phyloP scores from a whole-genome alignment of 2,888 invertebrate genomes.

The Eupithecia inturbata region DNA sequence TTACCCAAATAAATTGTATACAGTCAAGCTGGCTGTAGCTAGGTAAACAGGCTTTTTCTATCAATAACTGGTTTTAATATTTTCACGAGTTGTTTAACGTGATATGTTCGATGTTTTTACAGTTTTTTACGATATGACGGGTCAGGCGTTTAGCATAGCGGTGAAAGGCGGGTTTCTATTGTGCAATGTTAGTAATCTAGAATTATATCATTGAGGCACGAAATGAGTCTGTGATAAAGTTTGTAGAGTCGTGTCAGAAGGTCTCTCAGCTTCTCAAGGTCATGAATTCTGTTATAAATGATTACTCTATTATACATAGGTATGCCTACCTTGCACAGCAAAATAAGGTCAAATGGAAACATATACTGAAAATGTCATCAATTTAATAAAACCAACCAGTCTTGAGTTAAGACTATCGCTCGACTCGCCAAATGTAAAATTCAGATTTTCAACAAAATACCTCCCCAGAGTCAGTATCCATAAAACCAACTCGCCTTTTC shows the following conservation, averaged over 20 bases:
- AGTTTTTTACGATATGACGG: not conserved
- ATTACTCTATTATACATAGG: not conserved
- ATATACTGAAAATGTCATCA: no score
- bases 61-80: not conserved
- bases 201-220: not conserved
- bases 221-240: not conserved
- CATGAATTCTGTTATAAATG: not conserved
- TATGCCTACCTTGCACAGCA: not conserved
- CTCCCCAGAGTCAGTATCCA: not conserved
- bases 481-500: not conserved
- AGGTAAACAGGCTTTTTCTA: not conserved
- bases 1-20: not conserved
- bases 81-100: not conserved
- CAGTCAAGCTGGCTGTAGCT: no score
- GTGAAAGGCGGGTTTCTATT: not conserved
- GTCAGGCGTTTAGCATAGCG: not conserved
- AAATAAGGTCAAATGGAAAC: not conserved
- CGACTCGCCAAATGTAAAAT: not conserved
- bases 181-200: not conserved
- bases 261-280: not conserved
- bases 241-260: not conserved
- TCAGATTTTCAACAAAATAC: not conserved
- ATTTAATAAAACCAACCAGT: not conserved
- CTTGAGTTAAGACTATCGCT: not conserved
- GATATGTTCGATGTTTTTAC: not conserved